Percentiles rank a stretch among this genome's conserved stretches.
phyloP scores from a whole-genome alignment of 2,113 vertebrate genomes.

The Forbesichthys agassizii region DNA sequence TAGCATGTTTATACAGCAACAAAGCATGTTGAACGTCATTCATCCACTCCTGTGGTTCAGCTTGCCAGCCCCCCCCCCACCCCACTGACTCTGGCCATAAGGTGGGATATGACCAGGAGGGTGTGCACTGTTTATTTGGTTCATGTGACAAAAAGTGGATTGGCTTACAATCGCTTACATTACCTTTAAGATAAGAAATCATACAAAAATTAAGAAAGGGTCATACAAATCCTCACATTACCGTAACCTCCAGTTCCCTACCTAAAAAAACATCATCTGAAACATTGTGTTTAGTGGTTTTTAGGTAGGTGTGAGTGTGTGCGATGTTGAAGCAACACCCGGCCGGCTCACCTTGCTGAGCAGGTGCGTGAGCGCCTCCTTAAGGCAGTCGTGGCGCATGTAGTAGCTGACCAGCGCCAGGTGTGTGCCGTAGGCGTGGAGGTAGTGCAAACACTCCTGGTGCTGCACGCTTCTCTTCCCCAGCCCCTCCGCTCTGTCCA shows the following conservation, averaged over 20 bases:
- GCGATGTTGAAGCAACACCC: no score
- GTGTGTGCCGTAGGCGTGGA: constrained; percentile 88
- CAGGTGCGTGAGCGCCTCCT: constrained; percentile 86
- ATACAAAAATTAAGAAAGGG: no score
- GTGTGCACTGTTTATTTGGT: neutral
- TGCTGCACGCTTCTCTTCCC: constrained; percentile 78
- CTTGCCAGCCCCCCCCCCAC: no score
- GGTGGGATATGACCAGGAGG: no score
- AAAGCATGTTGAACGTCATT: no score
- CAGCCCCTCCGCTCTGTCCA: constrained; percentile 79
- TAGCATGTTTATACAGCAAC: neutral
- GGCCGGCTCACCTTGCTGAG: constrained; percentile 82
- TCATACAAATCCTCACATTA: no score
- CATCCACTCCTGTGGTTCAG: no score
- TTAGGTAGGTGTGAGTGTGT: no score
- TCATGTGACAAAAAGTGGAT: neutral
- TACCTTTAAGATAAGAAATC: neutral
- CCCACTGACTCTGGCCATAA: no score
- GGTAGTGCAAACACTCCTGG: constrained; percentile 92
- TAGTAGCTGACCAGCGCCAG: constrained; percentile 91
- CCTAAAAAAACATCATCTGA: no score
- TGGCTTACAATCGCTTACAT: neutral
- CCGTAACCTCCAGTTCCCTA: no score
- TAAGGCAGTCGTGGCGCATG: constrained; percentile 86
- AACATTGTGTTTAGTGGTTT: no score